Percentiles rank a stretch among this genome's conserved stretches.
Evolutionary conservation across 1,140 invertebrate species (phyloP).

Genomic region (Trachelipus rathkii): DNA sequence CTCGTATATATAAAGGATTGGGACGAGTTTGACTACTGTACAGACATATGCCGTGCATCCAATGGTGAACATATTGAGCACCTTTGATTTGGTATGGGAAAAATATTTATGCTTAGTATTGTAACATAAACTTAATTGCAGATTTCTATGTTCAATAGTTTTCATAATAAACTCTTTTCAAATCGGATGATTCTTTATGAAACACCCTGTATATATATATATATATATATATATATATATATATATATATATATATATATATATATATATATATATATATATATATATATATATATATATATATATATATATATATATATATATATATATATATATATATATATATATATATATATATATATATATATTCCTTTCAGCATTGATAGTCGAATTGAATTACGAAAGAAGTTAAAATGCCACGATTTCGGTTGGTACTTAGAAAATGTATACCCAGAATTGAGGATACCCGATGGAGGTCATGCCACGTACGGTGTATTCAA

Average conservation of each 20-base stretch:
- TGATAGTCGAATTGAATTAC: constrained; percentile 74
- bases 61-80: too few relatives aligned
- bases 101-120: too few relatives aligned
- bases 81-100: too few relatives aligned
- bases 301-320: constrained; percentile 22
- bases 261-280: constrained; percentile 25
- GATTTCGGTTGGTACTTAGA: constrained; percentile 95
- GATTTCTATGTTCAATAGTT: too few relatives aligned
- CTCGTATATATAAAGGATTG: too few relatives aligned
- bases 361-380: constrained; percentile 24
- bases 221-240: background rate
- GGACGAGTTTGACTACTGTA: too few relatives aligned
- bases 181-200: too few relatives aligned
- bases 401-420: constrained; percentile 82
- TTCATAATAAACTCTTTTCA: too few relatives aligned
- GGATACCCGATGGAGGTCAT: constrained; percentile 58
- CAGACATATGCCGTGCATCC: too few relatives aligned
- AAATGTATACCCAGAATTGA: constrained; percentile 91
- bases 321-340: constrained; percentile 18
- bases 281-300: constrained; percentile 25
- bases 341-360: background rate
- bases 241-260: background rate
- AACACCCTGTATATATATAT: too few relatives aligned
- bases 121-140: too few relatives aligned
- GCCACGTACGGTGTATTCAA: constrained; percentile 52